Evolutionary conservation across 2,888 invertebrate species (phyloP).

Genomic region (Bellardia pandia): DNA sequence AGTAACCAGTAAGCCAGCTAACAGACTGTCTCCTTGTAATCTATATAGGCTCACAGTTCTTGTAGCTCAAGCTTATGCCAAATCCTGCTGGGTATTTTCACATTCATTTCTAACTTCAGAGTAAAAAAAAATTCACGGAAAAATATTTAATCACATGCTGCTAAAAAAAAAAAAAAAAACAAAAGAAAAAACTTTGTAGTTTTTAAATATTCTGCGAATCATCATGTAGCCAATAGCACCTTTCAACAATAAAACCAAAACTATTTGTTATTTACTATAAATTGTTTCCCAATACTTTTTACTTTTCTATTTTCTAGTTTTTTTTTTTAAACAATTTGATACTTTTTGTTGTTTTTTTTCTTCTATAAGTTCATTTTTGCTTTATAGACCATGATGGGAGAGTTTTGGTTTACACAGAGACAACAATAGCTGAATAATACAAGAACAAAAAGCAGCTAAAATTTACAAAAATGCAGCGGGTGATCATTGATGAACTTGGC

Average conservation of each 20-base stretch:
- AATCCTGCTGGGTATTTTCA: background rate
- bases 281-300: background rate
- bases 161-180: slow-evolving; percentile 19
- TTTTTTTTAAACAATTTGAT: slow-evolving; percentile 46
- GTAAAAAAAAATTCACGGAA: slow-evolving; percentile 51
- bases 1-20: no score
- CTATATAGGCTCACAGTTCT: no score
- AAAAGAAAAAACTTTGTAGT: slow-evolving; percentile 13
- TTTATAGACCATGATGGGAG: slow-evolving; percentile 23
- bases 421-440: background rate
- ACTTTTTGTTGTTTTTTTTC: background rate
- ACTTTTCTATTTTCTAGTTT: slow-evolving; percentile 4
- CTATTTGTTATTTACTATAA: slow-evolving; percentile 41
- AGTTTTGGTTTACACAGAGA: slow-evolving; percentile 42
- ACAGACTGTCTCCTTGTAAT: no score
- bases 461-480: slow-evolving; percentile 61
- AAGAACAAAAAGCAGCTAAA: slow-evolving; percentile 24
- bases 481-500: slow-evolving; percentile 72
- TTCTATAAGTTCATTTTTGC: background rate
- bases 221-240: slow-evolving; percentile 50
- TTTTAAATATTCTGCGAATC: slow-evolving; percentile 60
- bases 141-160: slow-evolving; percentile 68
- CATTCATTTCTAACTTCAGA: slow-evolving; percentile 37
- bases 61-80: no score
- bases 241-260: slow-evolving; percentile 45